Evolutionary conservation across 2,888 invertebrate genomes (phyloP), one percentile per base, ranked within the genome.

Genomic region (Callyntrura sp.): DNA sequence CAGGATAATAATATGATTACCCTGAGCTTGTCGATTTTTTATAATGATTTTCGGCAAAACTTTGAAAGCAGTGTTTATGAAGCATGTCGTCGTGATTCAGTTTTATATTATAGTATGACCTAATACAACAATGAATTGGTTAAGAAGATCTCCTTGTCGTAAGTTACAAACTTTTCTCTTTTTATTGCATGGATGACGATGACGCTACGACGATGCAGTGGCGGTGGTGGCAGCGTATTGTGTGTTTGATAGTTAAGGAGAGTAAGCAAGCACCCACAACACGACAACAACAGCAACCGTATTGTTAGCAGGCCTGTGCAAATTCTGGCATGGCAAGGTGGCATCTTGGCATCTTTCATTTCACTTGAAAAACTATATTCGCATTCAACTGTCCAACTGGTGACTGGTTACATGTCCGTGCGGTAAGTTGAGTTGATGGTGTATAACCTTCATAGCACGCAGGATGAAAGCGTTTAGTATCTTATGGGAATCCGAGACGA

Each of bases 391-490:
- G 45, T 45, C 45, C 45, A 45, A 45, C 20, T 48, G 12, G 43
- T 17, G 17, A 20, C 43, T 51, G 68, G 68, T 68, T 43, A 23
- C 35, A 25, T 35, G n/a, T 14, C 12, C n/a, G 35, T 78, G 28
- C 78, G 57, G 78, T 55, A 78, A 78, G n/a, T 3, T 14, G 3
- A 55, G 28, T 14, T 35, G 62, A 55, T 60, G n/a, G n/a, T 43
- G 48, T 65, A 88, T 88, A 88, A 88, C 88, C 88, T 88, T 88
- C 88, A 73, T 51, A 28, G 82, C 35, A n/a, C 60, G 45, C 65
- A 82, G 78, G 88, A 73, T 76, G 83, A 88, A 88, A 83, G 78
- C 70, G 43, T 83, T 88, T 83, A 88, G 88, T 88, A 78, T 73
- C 76, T 45, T 48, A 83, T 83, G 88, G 45, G 88, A 83, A 78